Percentiles rank a stretch among this genome's conserved stretches.
Evolutionary conservation across 2,113 vertebrate genomes (phyloP).

Genomic region (Chlorodrepanis virens): DNA sequence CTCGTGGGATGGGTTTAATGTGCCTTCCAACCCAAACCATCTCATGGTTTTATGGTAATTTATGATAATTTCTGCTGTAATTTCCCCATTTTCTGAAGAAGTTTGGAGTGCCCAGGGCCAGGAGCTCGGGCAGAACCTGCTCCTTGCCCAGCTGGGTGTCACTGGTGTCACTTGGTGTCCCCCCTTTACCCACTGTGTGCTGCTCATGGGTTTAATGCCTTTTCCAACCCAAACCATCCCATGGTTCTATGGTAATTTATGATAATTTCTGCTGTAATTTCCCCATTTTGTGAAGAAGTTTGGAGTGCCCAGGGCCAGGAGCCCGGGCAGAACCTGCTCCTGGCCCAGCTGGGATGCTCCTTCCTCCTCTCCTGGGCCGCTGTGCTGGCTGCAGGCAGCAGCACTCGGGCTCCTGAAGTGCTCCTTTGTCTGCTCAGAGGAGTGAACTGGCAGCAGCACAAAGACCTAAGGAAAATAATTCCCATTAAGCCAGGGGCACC

Average conservation of each 20-base stretch:
- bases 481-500: neutral
- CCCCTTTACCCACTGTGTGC: too few species aligned
- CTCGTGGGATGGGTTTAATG: neutral
- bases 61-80: neutral
- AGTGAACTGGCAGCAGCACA: neutral
- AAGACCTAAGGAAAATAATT: neutral
- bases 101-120: too few species aligned
- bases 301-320: neutral
- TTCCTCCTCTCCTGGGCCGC: neutral
- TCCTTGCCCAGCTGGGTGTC: neutral
- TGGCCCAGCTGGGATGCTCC: neutral
- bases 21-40: neutral
- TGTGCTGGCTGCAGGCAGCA: neutral
- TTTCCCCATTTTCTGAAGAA: neutral
- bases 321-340: neutral
- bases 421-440: neutral
- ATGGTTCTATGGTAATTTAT: neutral
- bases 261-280: neutral
- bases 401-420: fast-evolving
- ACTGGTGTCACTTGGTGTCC: too few species aligned
- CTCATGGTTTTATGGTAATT: neutral
- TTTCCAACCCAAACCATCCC: neutral
- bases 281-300: neutral
- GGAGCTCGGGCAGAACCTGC: fast-evolving
- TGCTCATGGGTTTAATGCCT: neutral